A percentile compares a stretch with the other conserved stretches of the same genome.
These are phyloP conservation scores for Furcifer pardalis DNA, from an alignment of 2,797 vertebrate genomes.

Conservation along the genomic window DNA sequence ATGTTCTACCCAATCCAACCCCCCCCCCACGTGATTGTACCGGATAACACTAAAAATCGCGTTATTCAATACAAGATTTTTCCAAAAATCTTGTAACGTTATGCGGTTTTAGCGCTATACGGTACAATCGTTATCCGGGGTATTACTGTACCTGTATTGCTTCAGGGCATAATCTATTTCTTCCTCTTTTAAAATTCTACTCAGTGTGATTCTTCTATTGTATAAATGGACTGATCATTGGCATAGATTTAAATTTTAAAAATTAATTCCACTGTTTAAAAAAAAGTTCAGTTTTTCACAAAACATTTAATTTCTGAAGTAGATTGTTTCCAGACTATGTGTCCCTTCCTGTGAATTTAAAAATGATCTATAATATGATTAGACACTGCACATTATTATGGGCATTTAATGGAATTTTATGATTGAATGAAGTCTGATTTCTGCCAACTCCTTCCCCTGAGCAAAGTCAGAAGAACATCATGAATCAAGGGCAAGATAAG, in stretches of 20 bases:
- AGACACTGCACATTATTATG: conserved; percentile 35
- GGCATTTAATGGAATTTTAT: conserved; percentile 43
- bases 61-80: no score
- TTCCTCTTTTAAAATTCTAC: not conserved
- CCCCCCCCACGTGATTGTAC: no score
- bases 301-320: conserved; percentile 9
- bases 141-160: not conserved
- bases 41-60: no score
- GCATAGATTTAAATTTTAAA: conserved; percentile 15
- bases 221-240: not conserved
- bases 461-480: conserved; percentile 34
- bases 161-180: not conserved
- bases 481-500: conserved; percentile 47
- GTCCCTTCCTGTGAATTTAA: conserved; percentile 25
- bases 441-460: conserved; percentile 32
- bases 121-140: no score
- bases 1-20: no score
- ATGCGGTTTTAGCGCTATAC: no score
- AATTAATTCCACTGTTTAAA: not conserved
- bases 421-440: conserved; percentile 38
- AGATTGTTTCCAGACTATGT: conserved; percentile 23
- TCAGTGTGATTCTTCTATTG: not conserved
- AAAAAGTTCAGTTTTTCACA: not conserved
- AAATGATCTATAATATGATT: conserved; percentile 40
- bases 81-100: no score